Evolutionary conservation across 2,797 vertebrate species (phyloP).

Genomic region (Linurgus olivaceus): DNA sequence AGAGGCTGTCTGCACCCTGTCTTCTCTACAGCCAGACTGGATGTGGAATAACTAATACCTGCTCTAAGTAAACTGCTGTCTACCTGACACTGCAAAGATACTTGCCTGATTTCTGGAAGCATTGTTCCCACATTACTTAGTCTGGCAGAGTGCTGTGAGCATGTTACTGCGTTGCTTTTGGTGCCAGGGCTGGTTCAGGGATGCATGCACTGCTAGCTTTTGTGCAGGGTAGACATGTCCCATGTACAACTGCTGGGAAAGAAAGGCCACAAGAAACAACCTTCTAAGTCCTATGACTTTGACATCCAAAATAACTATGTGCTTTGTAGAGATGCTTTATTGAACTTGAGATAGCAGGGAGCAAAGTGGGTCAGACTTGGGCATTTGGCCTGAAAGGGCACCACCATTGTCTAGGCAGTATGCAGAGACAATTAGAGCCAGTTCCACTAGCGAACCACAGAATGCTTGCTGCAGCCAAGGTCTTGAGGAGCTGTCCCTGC

Average conservation of each 20-base stretch:
- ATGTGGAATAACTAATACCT: neutral
- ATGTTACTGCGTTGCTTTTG: neutral
- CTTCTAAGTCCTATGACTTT: neutral
- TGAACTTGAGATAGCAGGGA: neutral
- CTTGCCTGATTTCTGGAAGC: neutral
- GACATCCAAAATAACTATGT: neutral
- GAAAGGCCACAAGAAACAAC: neutral
- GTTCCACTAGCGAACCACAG: neutral
- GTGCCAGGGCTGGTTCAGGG: neutral
- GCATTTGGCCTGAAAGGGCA: neutral
- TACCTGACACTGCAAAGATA: neutral
- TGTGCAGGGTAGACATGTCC: accelerated
- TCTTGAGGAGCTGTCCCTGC: accelerated
- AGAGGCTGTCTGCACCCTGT: neutral
- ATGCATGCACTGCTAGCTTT: neutral
- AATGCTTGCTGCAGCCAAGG: neutral
- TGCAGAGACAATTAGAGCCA: neutral
- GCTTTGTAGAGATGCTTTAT: neutral
- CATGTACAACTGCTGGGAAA: neutral
- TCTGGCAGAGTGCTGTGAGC: neutral
- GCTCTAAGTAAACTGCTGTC: neutral
- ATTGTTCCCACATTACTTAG: neutral
- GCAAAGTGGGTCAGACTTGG: neutral
- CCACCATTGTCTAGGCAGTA: neutral
- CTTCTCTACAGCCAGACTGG: neutral